phyloP scores from a whole-genome alignment of 2,113 vertebrate genomes.

The Mirounga angustirostris region DNA sequence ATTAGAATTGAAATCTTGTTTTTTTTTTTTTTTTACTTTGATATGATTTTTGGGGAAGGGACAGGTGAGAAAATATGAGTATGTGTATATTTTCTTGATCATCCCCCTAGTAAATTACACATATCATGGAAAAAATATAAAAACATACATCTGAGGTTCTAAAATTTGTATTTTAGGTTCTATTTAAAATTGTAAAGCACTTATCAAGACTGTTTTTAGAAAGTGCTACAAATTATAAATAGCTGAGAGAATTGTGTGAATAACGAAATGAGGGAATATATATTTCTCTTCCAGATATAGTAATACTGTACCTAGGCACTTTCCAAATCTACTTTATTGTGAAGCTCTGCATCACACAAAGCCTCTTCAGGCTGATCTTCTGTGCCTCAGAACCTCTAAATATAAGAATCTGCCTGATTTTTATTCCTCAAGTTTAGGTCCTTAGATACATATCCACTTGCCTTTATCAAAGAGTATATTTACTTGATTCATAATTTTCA shows the following conservation, averaged over 20 bases:
- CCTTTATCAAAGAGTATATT: slow-evolving; percentile 7
- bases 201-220: slow-evolving; percentile 12
- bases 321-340: not conserved
- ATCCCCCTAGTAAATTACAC: not conserved
- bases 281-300: not conserved
- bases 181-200: slow-evolving; percentile 20
- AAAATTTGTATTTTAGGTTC: not conserved
- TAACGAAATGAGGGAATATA: not conserved
- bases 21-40: not conserved
- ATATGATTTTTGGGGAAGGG: not conserved
- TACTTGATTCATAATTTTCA: slow-evolving; percentile 45
- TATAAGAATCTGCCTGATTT: not conserved
- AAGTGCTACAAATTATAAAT: not conserved
- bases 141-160: not conserved
- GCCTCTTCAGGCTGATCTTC: not conserved
- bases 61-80: not conserved
- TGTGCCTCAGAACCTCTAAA: not conserved
- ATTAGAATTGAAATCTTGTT: not conserved
- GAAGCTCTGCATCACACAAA: not conserved
- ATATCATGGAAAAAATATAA: not conserved
- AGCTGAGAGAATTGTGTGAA: not conserved
- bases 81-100: not conserved
- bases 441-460: not conserved
- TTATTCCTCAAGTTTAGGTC: not conserved
- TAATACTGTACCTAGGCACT: not conserved